Percentiles rank a stretch among this genome's conserved stretches.
Conservation (phyloP, 1,140 invertebrate genomes). For the Leptonema lineaticorne region DNA sequence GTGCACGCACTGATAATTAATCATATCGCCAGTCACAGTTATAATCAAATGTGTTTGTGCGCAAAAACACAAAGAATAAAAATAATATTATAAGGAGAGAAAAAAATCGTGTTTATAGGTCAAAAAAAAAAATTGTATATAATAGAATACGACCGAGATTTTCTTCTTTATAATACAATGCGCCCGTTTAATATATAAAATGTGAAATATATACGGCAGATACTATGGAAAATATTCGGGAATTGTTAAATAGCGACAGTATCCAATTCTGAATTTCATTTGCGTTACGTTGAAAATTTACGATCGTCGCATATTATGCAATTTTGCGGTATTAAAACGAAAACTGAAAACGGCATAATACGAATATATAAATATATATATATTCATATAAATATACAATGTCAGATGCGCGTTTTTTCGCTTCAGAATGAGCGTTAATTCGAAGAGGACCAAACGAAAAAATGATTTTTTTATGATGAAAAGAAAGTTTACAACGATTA, state of each 20-base stretch:
- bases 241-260: neutral
- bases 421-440: too few relatives aligned
- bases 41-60: neutral
- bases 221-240: too few relatives aligned
- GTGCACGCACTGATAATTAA: neutral
- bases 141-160: neutral
- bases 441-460: too few relatives aligned
- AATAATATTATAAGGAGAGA: too few relatives aligned
- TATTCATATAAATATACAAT: too few relatives aligned
- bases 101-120: neutral
- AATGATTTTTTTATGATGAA: too few relatives aligned
- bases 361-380: too few relatives aligned
- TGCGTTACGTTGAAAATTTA: conserved; percentile 31
- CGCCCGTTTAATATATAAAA: neutral
- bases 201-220: too few relatives aligned
- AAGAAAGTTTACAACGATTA: too few relatives aligned
- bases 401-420: too few relatives aligned
- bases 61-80: neutral
- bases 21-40: neutral
- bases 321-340: conserved; percentile 32
- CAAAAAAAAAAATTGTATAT: too few relatives aligned
- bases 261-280: conserved; percentile 33
- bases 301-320: conserved; percentile 26
- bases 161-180: too few relatives aligned
- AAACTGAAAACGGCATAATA: neutral